Conservation (phyloP, 2,797 vertebrate species). For the Vultur gryphus region DNA sequence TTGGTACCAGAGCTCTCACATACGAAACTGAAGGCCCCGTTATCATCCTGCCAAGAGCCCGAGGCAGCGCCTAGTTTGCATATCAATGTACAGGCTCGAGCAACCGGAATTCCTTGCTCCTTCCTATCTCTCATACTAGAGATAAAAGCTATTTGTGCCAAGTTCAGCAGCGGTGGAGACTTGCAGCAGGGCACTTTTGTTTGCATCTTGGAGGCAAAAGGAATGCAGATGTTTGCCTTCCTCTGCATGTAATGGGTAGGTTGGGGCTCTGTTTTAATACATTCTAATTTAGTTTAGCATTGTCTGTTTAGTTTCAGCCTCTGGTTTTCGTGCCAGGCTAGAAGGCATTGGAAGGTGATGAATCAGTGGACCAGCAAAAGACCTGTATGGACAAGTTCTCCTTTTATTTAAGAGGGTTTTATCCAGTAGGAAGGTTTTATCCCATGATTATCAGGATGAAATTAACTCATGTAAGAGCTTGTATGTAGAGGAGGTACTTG, state of each 20-base stretch:
- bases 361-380: not conserved
- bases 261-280: not conserved
- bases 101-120: not conserved
- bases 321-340: not conserved
- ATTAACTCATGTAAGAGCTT: not conserved
- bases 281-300: not conserved
- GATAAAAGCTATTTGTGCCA: not conserved
- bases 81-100: not conserved
- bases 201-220: not conserved
- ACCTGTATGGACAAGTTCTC: not conserved
- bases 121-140: not conserved
- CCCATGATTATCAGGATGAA: accelerated
- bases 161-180: not conserved
- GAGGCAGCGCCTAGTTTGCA: not conserved
- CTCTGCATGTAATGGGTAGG: not conserved
- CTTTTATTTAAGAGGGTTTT: not conserved
- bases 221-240: not conserved
- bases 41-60: not conserved
- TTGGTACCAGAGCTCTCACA: not conserved
- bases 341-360: not conserved
- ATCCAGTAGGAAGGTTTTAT: not conserved
- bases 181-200: not conserved
- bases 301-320: not conserved
- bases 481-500: not conserved
- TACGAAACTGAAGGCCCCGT: not conserved